phyloP scores from a whole-genome alignment of 2,888 invertebrate genomes.

The Hyalella azteca region DNA sequence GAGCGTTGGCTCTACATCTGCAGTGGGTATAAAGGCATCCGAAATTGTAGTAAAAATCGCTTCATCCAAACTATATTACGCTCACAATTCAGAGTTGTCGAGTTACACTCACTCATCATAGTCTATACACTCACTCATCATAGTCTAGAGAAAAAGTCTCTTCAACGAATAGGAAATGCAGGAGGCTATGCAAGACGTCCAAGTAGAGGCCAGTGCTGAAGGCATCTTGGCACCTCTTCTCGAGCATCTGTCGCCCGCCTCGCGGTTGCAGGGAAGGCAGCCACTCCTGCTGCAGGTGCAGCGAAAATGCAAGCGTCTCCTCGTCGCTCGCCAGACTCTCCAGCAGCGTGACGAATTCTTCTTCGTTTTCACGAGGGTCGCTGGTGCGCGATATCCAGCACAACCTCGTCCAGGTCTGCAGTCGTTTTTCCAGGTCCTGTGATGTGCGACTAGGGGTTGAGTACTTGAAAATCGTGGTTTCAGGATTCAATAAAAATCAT shows the following conservation, averaged over 20 bases:
- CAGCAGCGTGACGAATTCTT: not conserved
- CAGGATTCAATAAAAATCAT: too few relatives aligned
- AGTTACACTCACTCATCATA: too few relatives aligned
- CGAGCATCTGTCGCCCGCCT: not conserved
- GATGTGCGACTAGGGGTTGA: too few relatives aligned
- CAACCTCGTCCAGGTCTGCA: not conserved
- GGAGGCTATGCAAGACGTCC: not conserved
- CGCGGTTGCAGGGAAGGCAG: not conserved
- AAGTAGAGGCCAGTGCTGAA: conserved; percentile 28
- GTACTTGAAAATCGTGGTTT: too few relatives aligned
- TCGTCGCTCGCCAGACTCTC: conserved; percentile 5
- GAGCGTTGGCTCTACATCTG: too few relatives aligned
- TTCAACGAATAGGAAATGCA: conserved; percentile 32
- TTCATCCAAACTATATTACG: too few relatives aligned
- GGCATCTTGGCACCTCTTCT: not conserved
- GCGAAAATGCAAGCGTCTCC: not conserved
- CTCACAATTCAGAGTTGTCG: too few relatives aligned
- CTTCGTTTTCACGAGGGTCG: not conserved
- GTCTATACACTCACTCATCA: conserved; percentile 15
- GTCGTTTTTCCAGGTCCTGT: conserved; percentile 4
- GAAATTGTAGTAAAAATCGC: too few relatives aligned
- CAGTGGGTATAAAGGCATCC: too few relatives aligned
- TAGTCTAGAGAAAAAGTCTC: conserved; percentile 19
- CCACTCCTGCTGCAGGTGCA: conserved; percentile 6
- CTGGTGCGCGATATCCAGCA: not conserved